phyloP scores from a whole-genome alignment of 1,140 invertebrate genomes.

The Halesus radiatus region DNA sequence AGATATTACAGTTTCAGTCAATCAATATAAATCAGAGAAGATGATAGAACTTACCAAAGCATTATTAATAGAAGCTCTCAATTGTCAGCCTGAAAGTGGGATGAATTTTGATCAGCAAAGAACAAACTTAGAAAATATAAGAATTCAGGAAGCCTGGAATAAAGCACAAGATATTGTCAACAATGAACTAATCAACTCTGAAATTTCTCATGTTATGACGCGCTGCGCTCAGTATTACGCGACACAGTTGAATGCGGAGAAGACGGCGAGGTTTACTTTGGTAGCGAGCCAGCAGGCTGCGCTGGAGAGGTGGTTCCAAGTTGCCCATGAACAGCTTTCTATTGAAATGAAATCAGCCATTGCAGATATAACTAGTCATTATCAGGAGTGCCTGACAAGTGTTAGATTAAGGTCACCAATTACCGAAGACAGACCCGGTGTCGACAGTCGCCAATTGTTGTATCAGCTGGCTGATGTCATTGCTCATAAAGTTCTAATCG shows the following conservation, averaged over 20 bases:
- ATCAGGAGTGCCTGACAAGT: constrained; percentile 72
- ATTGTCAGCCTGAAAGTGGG: constrained; percentile 67
- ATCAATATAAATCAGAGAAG: constrained; percentile 78
- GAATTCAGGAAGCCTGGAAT: constrained; percentile 77
- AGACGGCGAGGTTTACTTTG: constrained; percentile 69
- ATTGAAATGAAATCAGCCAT: constrained; percentile 79
- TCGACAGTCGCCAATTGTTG: constrained; percentile 72
- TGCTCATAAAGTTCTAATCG: constrained; percentile 82
- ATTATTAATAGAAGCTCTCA: constrained; percentile 76
- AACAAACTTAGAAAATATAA: constrained; percentile 62
- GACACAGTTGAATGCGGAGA: constrained; percentile 67
- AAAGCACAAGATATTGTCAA: constrained; percentile 79
- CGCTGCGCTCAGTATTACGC: constrained; percentile 78
- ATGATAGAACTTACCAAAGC: constrained; percentile 77
- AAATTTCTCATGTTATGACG: constrained; percentile 79
- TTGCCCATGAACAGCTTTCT: constrained; percentile 77
- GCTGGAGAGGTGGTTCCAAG: constrained; percentile 78
- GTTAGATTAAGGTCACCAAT: constrained; percentile 63
- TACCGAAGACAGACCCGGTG: constrained; percentile 64
- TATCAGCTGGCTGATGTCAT: constrained; percentile 81
- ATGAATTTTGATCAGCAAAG: constrained; percentile 61
- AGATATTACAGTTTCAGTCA: constrained; percentile 73
- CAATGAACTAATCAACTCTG: constrained; percentile 79
- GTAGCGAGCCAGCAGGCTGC: constrained; percentile 74
- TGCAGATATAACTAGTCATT: constrained; percentile 75